Conservation (phyloP, 2,888 invertebrate genomes). For the Spodoptera picta region DNA sequence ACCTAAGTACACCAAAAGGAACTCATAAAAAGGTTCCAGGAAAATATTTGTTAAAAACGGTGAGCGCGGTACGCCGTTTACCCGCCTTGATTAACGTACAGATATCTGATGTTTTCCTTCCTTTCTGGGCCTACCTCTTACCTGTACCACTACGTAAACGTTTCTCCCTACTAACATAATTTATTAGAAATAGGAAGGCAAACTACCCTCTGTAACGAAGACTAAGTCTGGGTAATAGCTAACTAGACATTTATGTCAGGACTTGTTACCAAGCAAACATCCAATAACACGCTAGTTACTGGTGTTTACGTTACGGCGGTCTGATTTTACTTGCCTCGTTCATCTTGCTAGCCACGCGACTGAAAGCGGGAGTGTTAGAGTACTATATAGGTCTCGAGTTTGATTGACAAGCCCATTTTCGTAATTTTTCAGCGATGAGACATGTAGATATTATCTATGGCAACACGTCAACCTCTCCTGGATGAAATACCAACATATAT, state of each 20-base stretch:
- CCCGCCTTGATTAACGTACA: constrained; percentile 72
- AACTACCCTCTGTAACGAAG: constrained; percentile 16
- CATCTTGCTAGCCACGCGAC: too few species aligned
- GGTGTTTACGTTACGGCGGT: too few species aligned
- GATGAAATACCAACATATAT: too few species aligned
- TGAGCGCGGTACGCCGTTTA: constrained; percentile 64
- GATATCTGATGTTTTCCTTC: constrained; percentile 76
- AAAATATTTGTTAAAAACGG: constrained; percentile 72
- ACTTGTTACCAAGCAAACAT: neutral
- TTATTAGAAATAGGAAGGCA: constrained; percentile 46
- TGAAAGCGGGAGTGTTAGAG: too few species aligned
- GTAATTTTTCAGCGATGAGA: too few species aligned
- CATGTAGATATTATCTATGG: too few species aligned
- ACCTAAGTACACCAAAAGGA: constrained; percentile 63
- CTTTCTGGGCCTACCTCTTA: constrained; percentile 54
- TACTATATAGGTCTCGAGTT: too few species aligned
- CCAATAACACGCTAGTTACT: too few species aligned
- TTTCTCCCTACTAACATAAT: constrained; percentile 51
- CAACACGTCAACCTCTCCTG: too few species aligned
- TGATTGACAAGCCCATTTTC: too few species aligned
- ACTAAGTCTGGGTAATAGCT: constrained; percentile 22
- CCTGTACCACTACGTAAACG: constrained; percentile 57
- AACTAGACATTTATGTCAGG: neutral
- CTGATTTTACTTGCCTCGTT: too few species aligned
- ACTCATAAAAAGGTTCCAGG: constrained; percentile 69